Evolutionary conservation across 1,140 invertebrate genomes (phyloP).

Genomic region (Trinorchestia longiramus): DNA sequence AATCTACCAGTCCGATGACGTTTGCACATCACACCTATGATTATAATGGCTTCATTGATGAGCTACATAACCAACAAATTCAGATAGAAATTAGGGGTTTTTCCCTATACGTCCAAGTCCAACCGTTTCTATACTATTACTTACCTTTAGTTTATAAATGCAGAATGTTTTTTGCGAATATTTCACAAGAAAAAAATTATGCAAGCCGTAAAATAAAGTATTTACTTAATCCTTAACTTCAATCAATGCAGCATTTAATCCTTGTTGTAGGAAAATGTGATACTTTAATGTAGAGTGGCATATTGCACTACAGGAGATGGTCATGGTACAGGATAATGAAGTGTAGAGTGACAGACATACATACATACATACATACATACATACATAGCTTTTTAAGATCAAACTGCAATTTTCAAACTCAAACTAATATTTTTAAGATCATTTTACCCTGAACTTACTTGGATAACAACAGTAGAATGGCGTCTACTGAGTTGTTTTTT

Average conservation of each 20-base stretch:
- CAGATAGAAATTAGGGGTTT: not conserved
- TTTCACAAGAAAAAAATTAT: no score
- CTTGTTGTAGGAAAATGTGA: not conserved
- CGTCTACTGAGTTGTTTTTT: conserved; percentile 64
- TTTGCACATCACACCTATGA: no score
- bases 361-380: no score
- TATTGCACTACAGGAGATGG: not conserved
- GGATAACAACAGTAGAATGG: conserved; percentile 65
- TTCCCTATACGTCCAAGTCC: no score
- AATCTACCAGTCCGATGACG: no score
- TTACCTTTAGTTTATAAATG: no score
- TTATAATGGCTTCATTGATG: not conserved
- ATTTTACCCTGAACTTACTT: conserved; percentile 47
- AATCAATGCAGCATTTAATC: not conserved
- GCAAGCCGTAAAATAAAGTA: no score
- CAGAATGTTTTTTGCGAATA: no score
- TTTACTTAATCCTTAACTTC: no score
- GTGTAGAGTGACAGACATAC: not conserved
- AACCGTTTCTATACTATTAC: no score
- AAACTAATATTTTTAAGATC: not conserved
- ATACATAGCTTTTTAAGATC: not conserved
- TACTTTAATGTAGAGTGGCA: not conserved
- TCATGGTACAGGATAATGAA: not conserved
- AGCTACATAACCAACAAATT: not conserved
- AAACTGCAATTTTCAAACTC: not conserved